phyloP scores from a whole-genome alignment of 2,113 vertebrate species.

The Cyphomyrus discorhynchus region DNA sequence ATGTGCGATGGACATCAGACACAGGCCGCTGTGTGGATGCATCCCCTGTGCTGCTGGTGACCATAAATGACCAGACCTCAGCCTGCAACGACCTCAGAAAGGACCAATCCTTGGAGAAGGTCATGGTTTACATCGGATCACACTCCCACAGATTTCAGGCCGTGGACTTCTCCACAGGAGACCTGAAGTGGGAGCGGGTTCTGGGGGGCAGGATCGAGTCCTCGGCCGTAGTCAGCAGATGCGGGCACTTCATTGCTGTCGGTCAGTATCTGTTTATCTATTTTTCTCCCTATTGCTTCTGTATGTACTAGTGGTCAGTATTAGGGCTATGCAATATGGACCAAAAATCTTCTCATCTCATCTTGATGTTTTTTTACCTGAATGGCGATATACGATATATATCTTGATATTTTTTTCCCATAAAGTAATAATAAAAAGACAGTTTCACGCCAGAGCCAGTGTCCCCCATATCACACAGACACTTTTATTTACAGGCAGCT shows the following conservation, averaged over 20 bases:
- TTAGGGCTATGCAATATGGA: no score
- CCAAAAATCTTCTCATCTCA: no score
- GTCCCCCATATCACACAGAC: no score
- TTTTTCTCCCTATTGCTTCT: not conserved
- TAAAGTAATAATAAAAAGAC: no score
- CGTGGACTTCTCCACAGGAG: constrained; percentile 68
- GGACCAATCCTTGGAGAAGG: not conserved
- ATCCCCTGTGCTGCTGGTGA: constrained; percentile 72
- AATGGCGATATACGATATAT: no score
- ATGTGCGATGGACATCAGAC: constrained; percentile 76
- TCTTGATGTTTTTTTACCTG: no score
- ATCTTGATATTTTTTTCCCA: no score
- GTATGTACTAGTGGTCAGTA: not conserved
- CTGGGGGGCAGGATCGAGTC: constrained; percentile 85
- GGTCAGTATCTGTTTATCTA: constrained; percentile 57
- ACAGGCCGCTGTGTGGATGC: constrained; percentile 88
- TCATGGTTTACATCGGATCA: constrained; percentile 76
- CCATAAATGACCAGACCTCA: constrained; percentile 28
- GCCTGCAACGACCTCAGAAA: constrained; percentile 61
- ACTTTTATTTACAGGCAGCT: no score
- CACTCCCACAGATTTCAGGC: constrained; percentile 84
- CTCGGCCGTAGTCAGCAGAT: constrained; percentile 75
- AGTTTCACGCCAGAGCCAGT: no score
- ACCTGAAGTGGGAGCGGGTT: constrained; percentile 76
- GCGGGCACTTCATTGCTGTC: constrained; percentile 74